Conservation (phyloP, 2,797 vertebrate species). For the Acomys russatus region DNA sequence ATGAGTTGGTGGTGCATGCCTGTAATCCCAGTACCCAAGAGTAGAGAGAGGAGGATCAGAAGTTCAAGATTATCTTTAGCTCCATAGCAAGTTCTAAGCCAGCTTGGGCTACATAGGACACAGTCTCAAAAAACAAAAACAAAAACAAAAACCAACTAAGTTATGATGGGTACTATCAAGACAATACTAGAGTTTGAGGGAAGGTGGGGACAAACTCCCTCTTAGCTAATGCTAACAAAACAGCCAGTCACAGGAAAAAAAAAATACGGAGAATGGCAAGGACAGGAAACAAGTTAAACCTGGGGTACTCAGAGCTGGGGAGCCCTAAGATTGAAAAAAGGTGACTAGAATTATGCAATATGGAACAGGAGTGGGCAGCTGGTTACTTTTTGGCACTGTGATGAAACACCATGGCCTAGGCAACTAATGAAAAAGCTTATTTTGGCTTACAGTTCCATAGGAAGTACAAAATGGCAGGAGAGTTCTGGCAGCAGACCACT, state of each 20-base stretch:
- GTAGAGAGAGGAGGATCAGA: background rate
- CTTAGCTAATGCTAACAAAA: background rate
- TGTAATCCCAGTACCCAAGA: background rate
- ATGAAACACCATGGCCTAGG: background rate
- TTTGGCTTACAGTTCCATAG: background rate
- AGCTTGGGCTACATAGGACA: background rate
- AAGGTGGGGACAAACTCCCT: background rate
- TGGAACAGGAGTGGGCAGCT: background rate
- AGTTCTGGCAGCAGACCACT: background rate
- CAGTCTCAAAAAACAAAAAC: background rate
- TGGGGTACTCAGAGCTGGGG: too few species aligned
- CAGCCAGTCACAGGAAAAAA: background rate
- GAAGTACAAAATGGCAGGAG: background rate
- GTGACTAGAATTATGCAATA: rapidly evolving
- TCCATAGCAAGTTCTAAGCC: background rate
- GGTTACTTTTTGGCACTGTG: background rate
- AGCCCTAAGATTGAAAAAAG: background rate
- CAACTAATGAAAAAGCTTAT: background rate
- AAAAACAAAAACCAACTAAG: background rate
- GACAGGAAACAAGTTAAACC: background rate
- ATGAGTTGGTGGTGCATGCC: background rate
- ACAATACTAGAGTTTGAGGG: too few species aligned
- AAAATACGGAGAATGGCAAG: background rate
- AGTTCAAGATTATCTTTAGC: background rate
- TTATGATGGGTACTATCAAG: background rate